Evolutionary conservation across 2,797 vertebrate species (phyloP), one percentile per base, ranked within the genome.

Genomic region (Telmatherina bonti): DNA sequence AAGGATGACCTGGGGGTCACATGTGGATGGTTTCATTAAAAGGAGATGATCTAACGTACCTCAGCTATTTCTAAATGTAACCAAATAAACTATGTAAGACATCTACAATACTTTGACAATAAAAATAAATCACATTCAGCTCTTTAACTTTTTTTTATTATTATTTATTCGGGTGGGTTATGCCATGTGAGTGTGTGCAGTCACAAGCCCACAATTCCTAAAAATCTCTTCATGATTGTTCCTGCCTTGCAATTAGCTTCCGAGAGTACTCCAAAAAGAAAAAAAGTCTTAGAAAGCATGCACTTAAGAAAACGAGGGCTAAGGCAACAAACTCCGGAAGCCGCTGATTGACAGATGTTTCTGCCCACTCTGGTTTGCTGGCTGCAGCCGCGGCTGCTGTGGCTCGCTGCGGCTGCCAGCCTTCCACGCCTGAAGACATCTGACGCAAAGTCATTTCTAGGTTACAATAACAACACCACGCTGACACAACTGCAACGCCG

Each of bases 251-350:
- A 94, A 90, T 91, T 93, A 91, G 88, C 74, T 60, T 65, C 51
- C 51, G 49, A 67, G 83, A 81, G 77, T 83, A 66, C 69, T 62
- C 68, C 24, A 53, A 57, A 70, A 64, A 72, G 56, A 38, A 33
- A 65, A 72, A 58, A 77, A 74, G 61, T 75, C 75, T 70, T 69
- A 45, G 45, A 89, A 91, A 93, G 86, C 83, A 74, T 88, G 76
- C 82, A 89, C 81, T 92, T 91, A 82, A 86, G 82, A 89, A 75
- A 75, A 89, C 57, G 70, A 64, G 79, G 70, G 72, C 58, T 74
- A 55, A 68, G 83, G 90, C 92, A 93, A 93, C 91, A 91, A 91
- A 90, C 87, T 93, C 93, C 92, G 93, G 93, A 95, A 94, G 89
- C 87, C 86, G 68, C 88, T 87, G 88, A 88, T 79, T 87, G 88